phyloP scores from a whole-genome alignment of 2,888 invertebrate genomes.

The Teleogryllus oceanicus region DNA sequence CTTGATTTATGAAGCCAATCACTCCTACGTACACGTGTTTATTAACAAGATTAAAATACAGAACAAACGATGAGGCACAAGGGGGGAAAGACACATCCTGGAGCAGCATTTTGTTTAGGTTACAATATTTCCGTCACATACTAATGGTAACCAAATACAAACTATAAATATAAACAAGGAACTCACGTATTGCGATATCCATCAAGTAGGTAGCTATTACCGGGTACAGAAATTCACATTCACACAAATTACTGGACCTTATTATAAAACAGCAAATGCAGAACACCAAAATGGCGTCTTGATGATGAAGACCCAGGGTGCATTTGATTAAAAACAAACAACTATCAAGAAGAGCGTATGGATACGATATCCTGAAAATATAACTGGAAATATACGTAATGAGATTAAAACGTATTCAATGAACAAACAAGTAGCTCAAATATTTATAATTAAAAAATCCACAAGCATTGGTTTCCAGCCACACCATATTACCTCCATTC shows the following conservation, averaged over 20 bases:
- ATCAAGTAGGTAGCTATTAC: constrained; percentile 26
- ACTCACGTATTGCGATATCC: constrained; percentile 23
- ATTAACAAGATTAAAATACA: constrained; percentile 66
- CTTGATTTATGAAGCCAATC: constrained; percentile 74
- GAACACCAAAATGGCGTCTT: constrained; percentile 60
- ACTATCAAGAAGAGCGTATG: neutral
- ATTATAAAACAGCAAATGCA: constrained; percentile 27
- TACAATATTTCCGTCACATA: constrained; percentile 46
- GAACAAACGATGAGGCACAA: constrained; percentile 59
- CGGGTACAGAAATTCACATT: constrained; percentile 24
- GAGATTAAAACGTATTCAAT: no score
- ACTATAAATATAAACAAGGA: neutral
- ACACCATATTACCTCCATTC: no score
- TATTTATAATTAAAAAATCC: no score
- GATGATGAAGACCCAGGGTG: constrained; percentile 38
- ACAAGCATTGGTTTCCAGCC: no score
- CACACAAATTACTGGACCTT: constrained; percentile 21
- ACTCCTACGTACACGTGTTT: constrained; percentile 61
- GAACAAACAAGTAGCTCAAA: no score
- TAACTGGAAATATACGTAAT: no score
- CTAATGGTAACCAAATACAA: neutral
- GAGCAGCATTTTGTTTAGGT: constrained; percentile 62
- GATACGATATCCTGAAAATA: no score
- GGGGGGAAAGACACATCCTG: constrained; percentile 54
- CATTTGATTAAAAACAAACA: constrained; percentile 37